Base-by-base conservation (phyloP, 2,113 vertebrate genomes). In the Scomber colias region DNA sequence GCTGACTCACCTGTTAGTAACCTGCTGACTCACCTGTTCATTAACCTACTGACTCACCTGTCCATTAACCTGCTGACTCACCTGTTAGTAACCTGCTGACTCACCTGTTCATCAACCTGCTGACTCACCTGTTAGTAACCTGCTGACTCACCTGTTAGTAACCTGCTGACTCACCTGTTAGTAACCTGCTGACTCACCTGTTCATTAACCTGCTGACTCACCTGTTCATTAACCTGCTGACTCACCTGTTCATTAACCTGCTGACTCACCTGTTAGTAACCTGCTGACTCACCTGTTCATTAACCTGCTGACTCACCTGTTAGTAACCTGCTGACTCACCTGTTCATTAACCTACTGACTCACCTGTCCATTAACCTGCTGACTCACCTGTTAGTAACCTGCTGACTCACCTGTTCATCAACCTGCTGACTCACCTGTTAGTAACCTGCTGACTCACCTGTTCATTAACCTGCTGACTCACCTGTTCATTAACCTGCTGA, bases 11-110 rank as follows among this genome's bases (percentile, higher is more conserved):
- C 51, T 54, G 51, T 54, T 21, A 21, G 0, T 31, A 6, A 31
- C 31, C 31, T 31, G 2, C 31, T 31, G 6, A 31, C 31, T 31
- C 31, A 31, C 31, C 31, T 31, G 21, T 21, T 1, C 21, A 21
- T 21, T 21, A 21, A 21, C 21, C 21, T 1, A 3, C 31, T 31
- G 6, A n/a, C n/a, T n/a, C n/a, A 31, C 31, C 31, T 31, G 21
- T 21, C 21, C 21, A 21, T 21, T 21, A 21, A 21, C 21, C 21
- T 1, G 31, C 31, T 31, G 6, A n/a, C n/a, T n/a, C n/a, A n/a
- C n/a, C n/a, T n/a, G n/a, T n/a, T n/a, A n/a, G n/a, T 97, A 90
- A 91, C 11, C 21, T 10, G 59, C n/a, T 2, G 3, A 31, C 31
- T 31, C 31, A 31, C 13, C 51, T 54, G 12, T 54, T n/a, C 21